Percentiles rank a stretch among this genome's conserved stretches.
Evolutionary conservation across 2,113 vertebrate species (phyloP).

Genomic region (Aramus guarauna): DNA sequence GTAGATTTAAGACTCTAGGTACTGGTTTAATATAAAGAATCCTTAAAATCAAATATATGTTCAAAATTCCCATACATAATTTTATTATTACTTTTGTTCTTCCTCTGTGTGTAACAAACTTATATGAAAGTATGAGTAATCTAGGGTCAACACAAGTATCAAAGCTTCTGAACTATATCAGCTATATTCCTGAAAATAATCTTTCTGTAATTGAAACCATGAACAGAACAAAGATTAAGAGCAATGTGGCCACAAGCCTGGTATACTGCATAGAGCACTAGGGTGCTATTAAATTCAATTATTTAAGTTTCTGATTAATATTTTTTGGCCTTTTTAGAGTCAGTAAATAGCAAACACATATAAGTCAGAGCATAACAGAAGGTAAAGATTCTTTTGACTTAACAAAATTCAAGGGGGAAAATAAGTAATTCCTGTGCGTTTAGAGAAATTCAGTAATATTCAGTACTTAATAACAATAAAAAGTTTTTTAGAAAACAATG

Average conservation of each 20-base stretch:
- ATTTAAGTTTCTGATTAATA: background rate
- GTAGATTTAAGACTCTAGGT: background rate
- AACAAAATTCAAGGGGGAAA: background rate
- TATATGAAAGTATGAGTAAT: background rate
- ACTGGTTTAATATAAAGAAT: background rate
- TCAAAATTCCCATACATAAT: accelerated
- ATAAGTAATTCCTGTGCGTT: background rate
- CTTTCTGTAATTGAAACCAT: background rate
- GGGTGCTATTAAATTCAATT: background rate
- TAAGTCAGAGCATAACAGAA: background rate
- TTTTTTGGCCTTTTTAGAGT: background rate
- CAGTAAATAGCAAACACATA: background rate
- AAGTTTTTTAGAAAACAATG: background rate
- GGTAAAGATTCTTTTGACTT: background rate
- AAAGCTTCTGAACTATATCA: background rate
- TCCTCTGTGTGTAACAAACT: background rate
- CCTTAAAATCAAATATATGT: background rate
- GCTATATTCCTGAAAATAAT: background rate
- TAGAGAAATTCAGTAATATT: background rate
- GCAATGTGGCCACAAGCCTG: background rate
- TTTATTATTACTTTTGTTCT: background rate
- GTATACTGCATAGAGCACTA: background rate
- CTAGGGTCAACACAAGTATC: background rate
- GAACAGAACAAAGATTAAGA: background rate
- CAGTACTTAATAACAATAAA: background rate